A percentile compares a stretch with the other conserved stretches of the same genome.
These are phyloP conservation scores for Palythoa heliodiscus DNA, from an alignment of 92 coral and sea anemone species.

Conservation along the genomic window DNA sequence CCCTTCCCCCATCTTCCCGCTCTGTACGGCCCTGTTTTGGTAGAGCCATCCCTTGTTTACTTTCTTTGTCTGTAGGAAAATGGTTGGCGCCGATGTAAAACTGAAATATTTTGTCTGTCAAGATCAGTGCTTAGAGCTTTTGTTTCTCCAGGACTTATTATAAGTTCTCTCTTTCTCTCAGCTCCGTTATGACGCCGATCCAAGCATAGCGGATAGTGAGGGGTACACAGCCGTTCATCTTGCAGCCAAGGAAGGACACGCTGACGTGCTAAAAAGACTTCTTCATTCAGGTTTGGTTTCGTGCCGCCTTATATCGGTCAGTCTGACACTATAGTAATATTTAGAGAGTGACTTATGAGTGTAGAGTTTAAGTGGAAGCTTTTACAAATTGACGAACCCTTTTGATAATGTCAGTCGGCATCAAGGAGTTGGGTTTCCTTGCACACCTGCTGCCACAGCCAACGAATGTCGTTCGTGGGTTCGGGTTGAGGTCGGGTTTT, in stretches of 20 bases:
- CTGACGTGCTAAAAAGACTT: conserved; percentile 61
- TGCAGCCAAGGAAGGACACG: conserved; percentile 85
- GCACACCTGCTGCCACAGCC: too few relatives aligned
- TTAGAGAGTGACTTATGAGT: not conserved
- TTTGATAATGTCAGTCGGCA: too few relatives aligned
- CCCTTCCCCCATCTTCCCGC: too few relatives aligned
- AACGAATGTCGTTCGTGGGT: too few relatives aligned
- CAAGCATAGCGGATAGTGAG: conserved; percentile 68
- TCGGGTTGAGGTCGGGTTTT: too few relatives aligned
- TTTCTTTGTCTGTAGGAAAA: too few relatives aligned
- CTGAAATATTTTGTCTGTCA: too few relatives aligned
- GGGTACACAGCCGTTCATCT: conserved; percentile 72
- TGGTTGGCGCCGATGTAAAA: not conserved
- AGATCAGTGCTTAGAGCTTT: not conserved
- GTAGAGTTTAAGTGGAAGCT: too few relatives aligned
- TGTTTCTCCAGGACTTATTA: not conserved
- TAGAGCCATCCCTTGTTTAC: too few relatives aligned
- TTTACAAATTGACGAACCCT: too few relatives aligned
- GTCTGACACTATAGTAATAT: not conserved
- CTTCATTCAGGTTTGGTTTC: conserved; percentile 65
- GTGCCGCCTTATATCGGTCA: not conserved
- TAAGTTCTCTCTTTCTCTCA: not conserved
- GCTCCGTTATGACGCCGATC: conserved; percentile 73
- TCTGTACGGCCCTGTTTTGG: too few relatives aligned
- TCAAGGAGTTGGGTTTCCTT: too few relatives aligned